These are phyloP conservation scores for Anoncus sp. DNA, from an alignment of 2,888 invertebrate species.

Conservation along the genomic window DNA sequence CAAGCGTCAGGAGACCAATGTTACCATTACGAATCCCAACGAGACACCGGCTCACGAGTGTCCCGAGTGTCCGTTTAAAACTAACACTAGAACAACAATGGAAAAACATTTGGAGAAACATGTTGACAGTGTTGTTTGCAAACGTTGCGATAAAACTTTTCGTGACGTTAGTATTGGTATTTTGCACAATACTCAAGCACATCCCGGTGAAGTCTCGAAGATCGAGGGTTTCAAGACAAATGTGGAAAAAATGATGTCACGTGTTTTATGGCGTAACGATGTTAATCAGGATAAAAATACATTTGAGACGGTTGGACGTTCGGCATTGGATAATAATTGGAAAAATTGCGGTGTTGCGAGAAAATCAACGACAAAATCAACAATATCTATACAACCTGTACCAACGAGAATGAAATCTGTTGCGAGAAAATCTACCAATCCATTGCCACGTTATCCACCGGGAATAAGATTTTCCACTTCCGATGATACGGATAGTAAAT, in stretches of 20 bases:
- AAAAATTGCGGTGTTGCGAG: slow-evolving; percentile 78
- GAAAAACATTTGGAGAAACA: slow-evolving; percentile 82
- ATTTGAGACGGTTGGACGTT: slow-evolving; percentile 41
- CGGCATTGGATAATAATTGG: slow-evolving; percentile 58
- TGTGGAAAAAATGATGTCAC: slow-evolving; percentile 71
- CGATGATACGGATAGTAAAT: slow-evolving; percentile 66
- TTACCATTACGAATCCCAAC: background rate
- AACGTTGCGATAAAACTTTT: slow-evolving; percentile 80
- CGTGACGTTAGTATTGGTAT: slow-evolving; percentile 74
- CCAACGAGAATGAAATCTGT: slow-evolving; percentile 74
- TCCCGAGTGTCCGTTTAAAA: slow-evolving; percentile 80
- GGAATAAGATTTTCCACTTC: slow-evolving; percentile 62
- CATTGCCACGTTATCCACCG: slow-evolving; percentile 73
- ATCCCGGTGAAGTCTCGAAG: slow-evolving; percentile 75
- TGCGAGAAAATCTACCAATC: slow-evolving; percentile 85
- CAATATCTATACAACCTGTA: slow-evolving; percentile 47
- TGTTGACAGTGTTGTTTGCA: slow-evolving; percentile 82
- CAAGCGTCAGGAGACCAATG: slow-evolving; percentile 57
- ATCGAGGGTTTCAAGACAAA: slow-evolving; percentile 69
- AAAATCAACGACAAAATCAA: slow-evolving; percentile 82
- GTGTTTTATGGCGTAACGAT: slow-evolving; percentile 52
- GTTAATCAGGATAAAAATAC: background rate
- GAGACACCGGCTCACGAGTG: slow-evolving; percentile 77
- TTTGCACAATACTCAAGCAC: slow-evolving; percentile 76
- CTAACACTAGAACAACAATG: slow-evolving; percentile 76